phyloP scores from a whole-genome alignment of 2,113 vertebrate species.

The Nesospiza acunhae region DNA sequence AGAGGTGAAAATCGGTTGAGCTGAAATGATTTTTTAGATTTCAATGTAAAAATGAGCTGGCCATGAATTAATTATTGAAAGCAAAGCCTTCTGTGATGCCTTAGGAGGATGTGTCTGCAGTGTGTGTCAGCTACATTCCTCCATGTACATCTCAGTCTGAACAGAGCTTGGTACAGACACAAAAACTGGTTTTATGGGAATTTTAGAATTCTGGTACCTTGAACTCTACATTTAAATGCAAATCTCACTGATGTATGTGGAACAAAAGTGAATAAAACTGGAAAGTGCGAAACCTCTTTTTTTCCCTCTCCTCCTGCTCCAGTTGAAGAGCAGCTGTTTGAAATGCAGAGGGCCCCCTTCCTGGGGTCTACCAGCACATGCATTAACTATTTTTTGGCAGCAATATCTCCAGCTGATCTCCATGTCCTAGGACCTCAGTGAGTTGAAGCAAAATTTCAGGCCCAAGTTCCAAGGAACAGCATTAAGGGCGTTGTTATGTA shows the following conservation, averaged over 20 bases:
- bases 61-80: not conserved
- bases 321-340: not conserved
- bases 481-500: conserved; percentile 54
- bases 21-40: not conserved
- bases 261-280: not conserved
- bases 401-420: not conserved
- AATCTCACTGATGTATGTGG: fast-evolving
- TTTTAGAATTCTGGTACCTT: not conserved
- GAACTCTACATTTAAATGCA: not conserved
- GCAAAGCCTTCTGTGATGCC: not conserved
- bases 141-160: not conserved
- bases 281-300: not conserved
- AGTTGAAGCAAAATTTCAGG: conserved; percentile 49
- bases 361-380: not conserved
- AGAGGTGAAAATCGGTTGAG: not conserved
- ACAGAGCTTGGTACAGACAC: not conserved
- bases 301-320: not conserved
- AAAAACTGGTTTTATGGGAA: not conserved
- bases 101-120: not conserved
- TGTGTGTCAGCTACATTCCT: not conserved
- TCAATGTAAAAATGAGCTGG: not conserved
- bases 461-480: not conserved
- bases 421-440: not conserved
- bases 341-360: not conserved
- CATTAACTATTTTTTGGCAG: conserved; percentile 7